Base-by-base conservation (phyloP, 2,797 vertebrate genomes). In the Pseudochirops cupreus region DNA sequence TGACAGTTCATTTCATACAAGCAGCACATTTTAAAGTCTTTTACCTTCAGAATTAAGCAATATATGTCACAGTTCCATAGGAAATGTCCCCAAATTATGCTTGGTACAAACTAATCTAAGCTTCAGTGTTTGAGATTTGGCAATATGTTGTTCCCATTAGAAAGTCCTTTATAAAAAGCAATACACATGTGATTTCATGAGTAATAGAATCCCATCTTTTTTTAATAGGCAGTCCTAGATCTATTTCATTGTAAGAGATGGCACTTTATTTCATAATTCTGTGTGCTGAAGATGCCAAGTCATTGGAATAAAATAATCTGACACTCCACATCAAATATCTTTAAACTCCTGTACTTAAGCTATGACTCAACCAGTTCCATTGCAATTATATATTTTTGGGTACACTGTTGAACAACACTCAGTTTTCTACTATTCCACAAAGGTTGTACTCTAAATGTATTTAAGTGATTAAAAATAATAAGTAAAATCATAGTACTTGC, bases 121-220 rank as follows among this genome's bases (percentile, higher is more conserved):
- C 26, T 62, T 4, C 89, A 5, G 9, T 11, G 11, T 62, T 94
- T 92, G 56, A 92, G 92, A 59, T 94, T 95, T 16, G 91, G 1
- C 58, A 89, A 94, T 57, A 16, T 89, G 16, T 96, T 18, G 3
- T 82, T 82, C 93, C 91, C 26, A 90, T 5, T 56, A 24, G 58
- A 92, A 62, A 94, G 89, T 92, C 90, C 39, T 97, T 91, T 92
- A 58, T 91, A 95, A 95, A 95, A 82, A 95, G 13, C 31, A 92
- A 91, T 28, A 0, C 55, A 91, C 33, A 89, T 82, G 39, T 82
- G 21, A 0, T 90, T 91, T 96, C 2, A 90, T 3, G 14, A 91
- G 12, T 93, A 93, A 55, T 46, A 95, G 92, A 93, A 82, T 29
- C 55, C 31, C 3, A 33, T 46, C 1, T 92, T 18, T 82, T 95